These are phyloP conservation scores for Cephus nigrinus DNA, from an alignment of 2,888 invertebrate species.

Conservation along the genomic window DNA sequence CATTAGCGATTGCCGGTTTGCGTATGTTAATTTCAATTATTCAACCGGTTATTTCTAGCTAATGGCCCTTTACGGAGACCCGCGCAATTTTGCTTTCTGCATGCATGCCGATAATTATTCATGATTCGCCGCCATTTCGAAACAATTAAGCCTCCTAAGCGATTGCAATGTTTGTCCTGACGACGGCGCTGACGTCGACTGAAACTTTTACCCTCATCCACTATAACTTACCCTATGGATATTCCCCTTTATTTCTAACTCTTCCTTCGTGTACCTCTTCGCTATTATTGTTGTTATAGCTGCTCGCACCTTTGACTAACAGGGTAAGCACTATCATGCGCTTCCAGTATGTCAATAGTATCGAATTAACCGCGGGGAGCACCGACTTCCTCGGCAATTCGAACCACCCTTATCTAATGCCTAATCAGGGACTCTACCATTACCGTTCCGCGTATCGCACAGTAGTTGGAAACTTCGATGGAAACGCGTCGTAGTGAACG, in stretches of 20 bases:
- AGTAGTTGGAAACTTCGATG: conserved; percentile 15
- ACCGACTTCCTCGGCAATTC: neutral
- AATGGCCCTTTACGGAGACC: conserved; percentile 32
- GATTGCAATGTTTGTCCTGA: conserved; percentile 26
- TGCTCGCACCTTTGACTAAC: neutral
- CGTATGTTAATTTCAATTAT: conserved; percentile 56
- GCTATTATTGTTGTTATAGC: neutral
- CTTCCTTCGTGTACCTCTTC: neutral
- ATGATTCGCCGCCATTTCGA: conserved; percentile 44
- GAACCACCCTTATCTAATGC: conserved; percentile 14
- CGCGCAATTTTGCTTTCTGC: conserved; percentile 32
- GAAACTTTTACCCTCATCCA: neutral
- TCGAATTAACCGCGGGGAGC: neutral
- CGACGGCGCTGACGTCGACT: conserved; percentile 33
- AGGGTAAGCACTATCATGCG: neutral
- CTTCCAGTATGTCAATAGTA: neutral
- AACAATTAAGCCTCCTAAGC: conserved; percentile 43
- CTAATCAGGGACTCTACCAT: neutral
- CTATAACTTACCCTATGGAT: neutral
- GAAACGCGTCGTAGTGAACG: conserved; percentile 2
- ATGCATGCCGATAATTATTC: conserved; percentile 50
- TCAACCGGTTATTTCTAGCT: conserved; percentile 43
- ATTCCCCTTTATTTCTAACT: neutral
- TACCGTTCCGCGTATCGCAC: conserved; percentile 8
- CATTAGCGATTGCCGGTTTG: conserved; percentile 41